Conservation (phyloP, 2,888 invertebrate genomes). For the Buathra laborator region DNA sequence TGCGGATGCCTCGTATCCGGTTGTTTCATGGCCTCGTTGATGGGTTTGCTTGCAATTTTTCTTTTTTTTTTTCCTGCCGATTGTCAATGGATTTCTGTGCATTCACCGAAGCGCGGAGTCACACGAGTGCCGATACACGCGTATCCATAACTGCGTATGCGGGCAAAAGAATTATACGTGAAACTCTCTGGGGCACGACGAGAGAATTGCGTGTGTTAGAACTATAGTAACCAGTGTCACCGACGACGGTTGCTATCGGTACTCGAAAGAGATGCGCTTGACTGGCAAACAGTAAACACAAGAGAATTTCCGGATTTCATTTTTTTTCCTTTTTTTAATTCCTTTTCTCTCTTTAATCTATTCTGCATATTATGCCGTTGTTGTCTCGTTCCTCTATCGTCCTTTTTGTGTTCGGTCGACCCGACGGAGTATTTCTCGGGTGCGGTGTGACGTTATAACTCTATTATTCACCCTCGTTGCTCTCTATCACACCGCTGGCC, state of each 20-base stretch:
- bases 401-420: constrained; percentile 25
- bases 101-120: constrained; percentile 4
- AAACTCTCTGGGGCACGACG: constrained; percentile 46
- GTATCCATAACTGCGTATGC: constrained; percentile 27
- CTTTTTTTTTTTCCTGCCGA: constrained; percentile 64
- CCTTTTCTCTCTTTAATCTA: constrained; percentile 55
- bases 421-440: constrained; percentile 54
- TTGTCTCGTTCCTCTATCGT: constrained; percentile 26
- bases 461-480: constrained; percentile 18
- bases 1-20: constrained; percentile 84
- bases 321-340: constrained; percentile 24
- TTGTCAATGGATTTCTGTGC: constrained; percentile 56
- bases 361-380: constrained; percentile 50
- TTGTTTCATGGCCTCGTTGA: constrained; percentile 79
- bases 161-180: constrained; percentile 35
- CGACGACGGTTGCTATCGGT: constrained; percentile 51
- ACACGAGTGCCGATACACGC: neutral
- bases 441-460: constrained; percentile 60
- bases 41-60: constrained; percentile 72
- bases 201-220: constrained; percentile 17
- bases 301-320: constrained; percentile 62
- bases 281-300: constrained; percentile 62
- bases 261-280: constrained; percentile 61
- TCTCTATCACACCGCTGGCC: constrained; percentile 6
- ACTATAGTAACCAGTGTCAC: constrained; percentile 51